These are phyloP conservation scores for Oostethus manadensis DNA, from an alignment of 2,113 vertebrate species.

Conservation along the genomic window DNA sequence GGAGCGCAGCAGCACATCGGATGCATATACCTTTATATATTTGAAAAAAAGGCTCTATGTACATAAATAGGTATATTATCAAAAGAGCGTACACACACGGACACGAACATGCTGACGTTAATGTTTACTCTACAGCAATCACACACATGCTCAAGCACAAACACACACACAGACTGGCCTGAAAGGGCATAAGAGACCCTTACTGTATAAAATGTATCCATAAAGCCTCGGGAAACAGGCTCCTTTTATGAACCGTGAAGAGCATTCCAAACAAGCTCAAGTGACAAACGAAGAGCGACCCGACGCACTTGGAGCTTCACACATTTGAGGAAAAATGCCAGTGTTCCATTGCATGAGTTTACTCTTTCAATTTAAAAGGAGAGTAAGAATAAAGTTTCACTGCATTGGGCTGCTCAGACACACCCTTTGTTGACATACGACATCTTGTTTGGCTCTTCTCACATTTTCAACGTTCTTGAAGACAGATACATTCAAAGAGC, in stretches of 20 bases:
- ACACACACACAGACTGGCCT: constrained; percentile 44
- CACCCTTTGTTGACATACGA: too few species aligned
- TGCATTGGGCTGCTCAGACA: too few species aligned
- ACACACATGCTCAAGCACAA: constrained; percentile 31
- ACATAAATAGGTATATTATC: constrained; percentile 72
- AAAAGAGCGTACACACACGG: constrained; percentile 40
- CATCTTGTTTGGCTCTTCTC: too few species aligned
- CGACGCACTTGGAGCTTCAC: too few species aligned
- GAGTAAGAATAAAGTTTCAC: too few species aligned
- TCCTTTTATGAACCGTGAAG: constrained; percentile 56
- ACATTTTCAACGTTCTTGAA: too few species aligned
- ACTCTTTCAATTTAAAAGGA: too few species aligned
- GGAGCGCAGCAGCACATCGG: constrained; percentile 20
- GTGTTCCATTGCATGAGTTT: too few species aligned
- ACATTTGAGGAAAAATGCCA: too few species aligned
- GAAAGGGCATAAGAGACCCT: constrained; percentile 39
- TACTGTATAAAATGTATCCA: constrained; percentile 68
- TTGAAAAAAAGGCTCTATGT: constrained; percentile 55
- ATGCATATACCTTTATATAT: constrained; percentile 64
- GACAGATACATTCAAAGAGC: too few species aligned
- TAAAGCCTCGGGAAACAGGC: constrained; percentile 51
- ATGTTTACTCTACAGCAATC: constrained; percentile 59
- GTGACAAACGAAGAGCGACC: constrained; percentile 3
- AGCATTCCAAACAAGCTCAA: constrained; percentile 54
- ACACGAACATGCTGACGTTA: constrained; percentile 59